Conservation (phyloP, 2,797 vertebrate genomes). For the Esox masquinongy region DNA sequence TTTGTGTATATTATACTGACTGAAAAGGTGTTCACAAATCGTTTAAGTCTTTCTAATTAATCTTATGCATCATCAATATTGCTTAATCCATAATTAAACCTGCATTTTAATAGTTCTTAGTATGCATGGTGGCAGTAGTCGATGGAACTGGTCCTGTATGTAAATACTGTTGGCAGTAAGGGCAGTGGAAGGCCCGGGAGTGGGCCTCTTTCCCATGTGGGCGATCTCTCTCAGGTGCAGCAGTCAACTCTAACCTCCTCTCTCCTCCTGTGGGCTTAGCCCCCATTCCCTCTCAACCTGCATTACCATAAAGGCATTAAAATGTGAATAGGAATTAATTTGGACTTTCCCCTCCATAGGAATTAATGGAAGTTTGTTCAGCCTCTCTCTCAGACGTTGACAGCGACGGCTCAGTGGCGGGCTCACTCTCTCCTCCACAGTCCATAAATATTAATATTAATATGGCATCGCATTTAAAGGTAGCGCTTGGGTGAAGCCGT, state of each 20-base stretch:
- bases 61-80: not conserved
- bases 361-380: conserved; percentile 87
- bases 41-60: not conserved
- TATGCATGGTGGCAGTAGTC: not conserved
- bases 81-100: not conserved
- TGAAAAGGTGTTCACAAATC: not conserved
- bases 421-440: conserved; percentile 69
- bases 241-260: conserved; percentile 75
- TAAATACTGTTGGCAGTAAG: not conserved
- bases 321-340: conserved; percentile 87
- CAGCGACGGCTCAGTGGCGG: not conserved
- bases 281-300: conserved; percentile 52
- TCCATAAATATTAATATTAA: conserved; percentile 90
- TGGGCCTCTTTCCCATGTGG: conserved; percentile 1
- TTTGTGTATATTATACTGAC: not conserved
- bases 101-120: not conserved
- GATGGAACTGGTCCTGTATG: not conserved
- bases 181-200: not conserved
- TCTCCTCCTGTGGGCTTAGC: conserved; percentile 69
- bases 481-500: conserved; percentile 81
- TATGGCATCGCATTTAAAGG: conserved; percentile 82
- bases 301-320: conserved; percentile 86
- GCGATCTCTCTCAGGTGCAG: conserved; percentile 67
- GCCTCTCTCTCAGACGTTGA: conserved; percentile 73
- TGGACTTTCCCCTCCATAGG: conserved; percentile 84